Conservation (phyloP, 2,113 vertebrate genomes). For the Indri indri region DNA sequence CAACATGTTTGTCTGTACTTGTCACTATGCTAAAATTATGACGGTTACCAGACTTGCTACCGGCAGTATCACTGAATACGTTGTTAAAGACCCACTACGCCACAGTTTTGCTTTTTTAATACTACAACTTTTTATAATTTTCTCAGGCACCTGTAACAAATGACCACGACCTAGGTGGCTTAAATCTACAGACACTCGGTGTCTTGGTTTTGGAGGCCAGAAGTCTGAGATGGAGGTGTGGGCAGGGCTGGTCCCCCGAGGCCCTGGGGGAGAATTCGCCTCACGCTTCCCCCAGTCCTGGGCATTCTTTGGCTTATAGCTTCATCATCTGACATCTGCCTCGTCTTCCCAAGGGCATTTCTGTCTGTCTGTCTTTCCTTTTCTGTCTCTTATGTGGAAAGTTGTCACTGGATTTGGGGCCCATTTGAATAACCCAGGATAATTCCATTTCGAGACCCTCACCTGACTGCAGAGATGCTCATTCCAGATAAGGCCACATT, state of each 20-base stretch:
- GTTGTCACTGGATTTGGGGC: background rate
- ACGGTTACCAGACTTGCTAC: background rate
- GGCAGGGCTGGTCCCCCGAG: background rate
- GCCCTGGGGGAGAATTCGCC: rapidly evolving
- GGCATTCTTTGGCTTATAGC: background rate
- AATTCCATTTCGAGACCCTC: background rate
- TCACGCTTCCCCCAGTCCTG: rapidly evolving
- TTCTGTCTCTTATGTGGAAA: background rate
- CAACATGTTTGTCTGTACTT: background rate
- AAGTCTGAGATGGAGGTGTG: background rate
- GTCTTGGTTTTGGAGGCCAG: no score
- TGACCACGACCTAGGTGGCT: background rate
- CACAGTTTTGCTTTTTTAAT: no score
- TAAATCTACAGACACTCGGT: background rate
- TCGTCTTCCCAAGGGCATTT: no score
- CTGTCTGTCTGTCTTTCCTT: background rate
- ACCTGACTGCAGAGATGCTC: background rate
- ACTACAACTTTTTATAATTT: background rate
- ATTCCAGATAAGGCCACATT: background rate
- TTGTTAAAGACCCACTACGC: rapidly evolving
- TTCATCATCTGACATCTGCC: background rate
- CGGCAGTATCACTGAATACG: rapidly evolving
- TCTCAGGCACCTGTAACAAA: rapidly evolving
- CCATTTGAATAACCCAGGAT: background rate
- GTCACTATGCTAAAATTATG: background rate